Percentiles rank a stretch among this genome's conserved stretches.
phyloP scores from a whole-genome alignment of 2,888 invertebrate species.

The Sipha maydis region DNA sequence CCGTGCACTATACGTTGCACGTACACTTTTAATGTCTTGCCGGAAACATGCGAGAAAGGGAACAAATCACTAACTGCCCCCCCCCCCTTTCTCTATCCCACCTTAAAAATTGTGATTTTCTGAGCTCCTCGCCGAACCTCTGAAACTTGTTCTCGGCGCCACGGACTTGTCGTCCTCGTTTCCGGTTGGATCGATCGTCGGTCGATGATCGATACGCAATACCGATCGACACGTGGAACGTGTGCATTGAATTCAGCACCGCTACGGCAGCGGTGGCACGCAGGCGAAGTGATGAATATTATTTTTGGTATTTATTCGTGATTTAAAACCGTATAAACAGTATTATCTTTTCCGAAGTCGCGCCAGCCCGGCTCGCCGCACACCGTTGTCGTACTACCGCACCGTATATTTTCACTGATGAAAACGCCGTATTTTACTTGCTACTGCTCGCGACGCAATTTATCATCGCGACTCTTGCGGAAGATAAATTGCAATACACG shows the following conservation, averaged over 20 bases:
- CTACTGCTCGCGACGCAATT: conserved; percentile 30
- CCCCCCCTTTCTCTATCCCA: not conserved
- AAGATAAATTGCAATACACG: conserved; percentile 54
- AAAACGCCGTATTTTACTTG: conserved; percentile 48
- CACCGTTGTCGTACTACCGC: not conserved
- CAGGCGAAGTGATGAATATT: not conserved
- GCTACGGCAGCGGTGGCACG: not conserved
- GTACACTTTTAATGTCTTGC: not conserved
- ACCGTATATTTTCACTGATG: conserved; percentile 9
- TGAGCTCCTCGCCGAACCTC: not conserved
- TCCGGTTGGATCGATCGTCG: no score
- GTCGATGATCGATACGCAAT: no score
- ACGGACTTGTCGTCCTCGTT: no score
- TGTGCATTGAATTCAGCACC: not conserved
- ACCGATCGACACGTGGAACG: not conserved
- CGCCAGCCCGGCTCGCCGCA: not conserved
- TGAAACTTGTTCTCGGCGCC: no score
- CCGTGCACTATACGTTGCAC: not conserved
- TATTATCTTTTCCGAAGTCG: conserved; percentile 21
- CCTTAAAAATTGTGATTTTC: no score
- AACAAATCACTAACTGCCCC: no score
- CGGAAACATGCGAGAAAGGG: not conserved
- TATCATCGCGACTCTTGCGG: conserved; percentile 45
- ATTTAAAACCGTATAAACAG: not conserved
- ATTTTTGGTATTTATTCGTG: not conserved